Percentiles rank a stretch among this genome's conserved stretches.
phyloP scores from a whole-genome alignment of 2,113 vertebrate genomes.

The Triplophysa siluroides region DNA sequence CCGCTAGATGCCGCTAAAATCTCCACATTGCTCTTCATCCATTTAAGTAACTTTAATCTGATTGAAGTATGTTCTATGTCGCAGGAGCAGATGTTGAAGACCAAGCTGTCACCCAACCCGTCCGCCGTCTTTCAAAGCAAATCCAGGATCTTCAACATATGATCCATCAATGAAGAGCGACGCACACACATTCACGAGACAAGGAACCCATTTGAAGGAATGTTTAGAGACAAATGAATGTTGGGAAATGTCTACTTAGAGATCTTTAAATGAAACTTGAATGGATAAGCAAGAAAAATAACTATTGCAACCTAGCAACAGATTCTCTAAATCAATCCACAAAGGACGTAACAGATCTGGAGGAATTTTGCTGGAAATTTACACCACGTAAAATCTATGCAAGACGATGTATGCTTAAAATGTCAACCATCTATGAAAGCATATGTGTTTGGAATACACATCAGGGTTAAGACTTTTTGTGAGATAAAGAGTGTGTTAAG shows the following conservation, averaged over 20 bases:
- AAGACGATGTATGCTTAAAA: conserved; percentile 62
- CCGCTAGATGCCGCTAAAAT: too few relatives aligned
- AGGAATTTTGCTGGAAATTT: conserved; percentile 52
- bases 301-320: neutral
- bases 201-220: neutral
- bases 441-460: conserved; percentile 25
- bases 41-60: neutral
- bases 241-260: neutral
- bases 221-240: conserved; percentile 12
- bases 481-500: conserved; percentile 21
- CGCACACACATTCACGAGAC: conserved; percentile 9
- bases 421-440: conserved; percentile 44
- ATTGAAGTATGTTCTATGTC: conserved; percentile 12
- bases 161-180: conserved; percentile 56
- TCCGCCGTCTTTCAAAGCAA: conserved; percentile 92
- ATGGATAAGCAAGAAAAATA: neutral
- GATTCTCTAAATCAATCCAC: conserved; percentile 40
- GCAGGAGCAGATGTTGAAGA: conserved; percentile 86
- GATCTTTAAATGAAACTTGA: neutral
- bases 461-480: conserved; percentile 1
- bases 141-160: conserved; percentile 85
- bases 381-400: conserved; percentile 73
- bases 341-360: conserved; percentile 1
- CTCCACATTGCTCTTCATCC: too few relatives aligned
- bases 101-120: conserved; percentile 86